Base-by-base conservation (phyloP, 2,888 invertebrate genomes). In the Drosophila siamana region DNA sequence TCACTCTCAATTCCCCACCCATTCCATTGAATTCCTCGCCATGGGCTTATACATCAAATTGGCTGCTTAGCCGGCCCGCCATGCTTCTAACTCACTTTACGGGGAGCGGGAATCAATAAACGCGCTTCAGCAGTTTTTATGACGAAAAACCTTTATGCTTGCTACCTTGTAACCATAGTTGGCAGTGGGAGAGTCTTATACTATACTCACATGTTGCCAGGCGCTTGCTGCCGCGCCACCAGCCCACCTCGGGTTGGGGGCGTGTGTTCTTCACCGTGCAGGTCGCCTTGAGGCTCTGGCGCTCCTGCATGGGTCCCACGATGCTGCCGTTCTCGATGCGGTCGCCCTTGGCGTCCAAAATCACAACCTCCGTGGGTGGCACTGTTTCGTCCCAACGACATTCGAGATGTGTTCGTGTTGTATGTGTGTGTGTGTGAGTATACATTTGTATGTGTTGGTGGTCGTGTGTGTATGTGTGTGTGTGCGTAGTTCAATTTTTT, bases 191-290 rank as follows among this genome's bases (percentile, higher is more conserved):
- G 11, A 4, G n/a, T 5, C 51, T 16, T 24, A 11, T 65, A 91
- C 92, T 24, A 11, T 65, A 91, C 92, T 91, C 80, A 92, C 92
- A 89, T 69, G 90, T 95, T 70, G 94, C 92, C 60, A 95, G 93
- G 81, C 94, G 94, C 51, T 94, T 93, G 41, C 94, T 94, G 80
- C 95, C 96, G 91, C 97, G 96, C 93, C 94, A 97, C 98, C 98
- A 98, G 70, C 94, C 94, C 65, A 98, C 95, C 78, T 94, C 94
- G 1, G 98, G 97, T 74, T 96, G 95, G 0, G 98, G 98, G 80
- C 97, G 96, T 46, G 97, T 97, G 50, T 96, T 96, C 43, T 94
- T 94, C 54, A 97, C 96, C 44, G 90, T 88, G 69, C 92, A 92
- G 33, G 89, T 90, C 46, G 90, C 88, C 80, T 90, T 91, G 30